These are phyloP conservation scores for Calonectris borealis DNA, from an alignment of 2,113 vertebrate genomes.

Conservation along the genomic window DNA sequence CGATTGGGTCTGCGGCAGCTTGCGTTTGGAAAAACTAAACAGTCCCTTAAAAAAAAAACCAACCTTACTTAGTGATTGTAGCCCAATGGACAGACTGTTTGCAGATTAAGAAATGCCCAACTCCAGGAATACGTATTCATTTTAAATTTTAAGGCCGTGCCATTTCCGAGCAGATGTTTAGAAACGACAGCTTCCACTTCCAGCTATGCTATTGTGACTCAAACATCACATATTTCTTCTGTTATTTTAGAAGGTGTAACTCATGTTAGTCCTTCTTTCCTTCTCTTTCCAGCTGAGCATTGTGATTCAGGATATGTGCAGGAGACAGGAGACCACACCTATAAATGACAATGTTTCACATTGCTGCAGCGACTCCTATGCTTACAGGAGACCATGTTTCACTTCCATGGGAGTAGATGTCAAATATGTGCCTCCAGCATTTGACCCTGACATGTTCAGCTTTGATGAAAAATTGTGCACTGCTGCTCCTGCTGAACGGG, in stretches of 20 bases:
- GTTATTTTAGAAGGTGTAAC: not conserved
- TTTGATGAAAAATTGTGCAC: slow-evolving; percentile 64
- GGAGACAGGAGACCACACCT: slow-evolving; percentile 40
- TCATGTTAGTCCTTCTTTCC: not conserved
- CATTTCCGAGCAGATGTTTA: not conserved
- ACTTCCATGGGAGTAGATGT: slow-evolving; percentile 59
- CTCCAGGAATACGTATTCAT: not conserved
- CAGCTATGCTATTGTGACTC: not conserved
- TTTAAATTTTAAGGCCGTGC: not conserved
- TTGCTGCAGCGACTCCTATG: slow-evolving; percentile 69
- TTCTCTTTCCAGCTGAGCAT: slow-evolving; percentile 61
- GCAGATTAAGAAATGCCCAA: not conserved
- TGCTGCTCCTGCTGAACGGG: not conserved
- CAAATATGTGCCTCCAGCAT: slow-evolving; percentile 58
- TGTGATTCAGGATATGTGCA: slow-evolving; percentile 67
- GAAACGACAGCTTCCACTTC: not conserved
- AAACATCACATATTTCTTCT: not conserved
- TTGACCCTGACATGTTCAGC: slow-evolving; percentile 55
- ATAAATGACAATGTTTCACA: slow-evolving; percentile 63
- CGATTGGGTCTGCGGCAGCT: not conserved
- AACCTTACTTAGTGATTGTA: not conserved
- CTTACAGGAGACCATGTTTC: slow-evolving; percentile 67
- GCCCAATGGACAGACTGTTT: not conserved
- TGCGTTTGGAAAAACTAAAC: not conserved
- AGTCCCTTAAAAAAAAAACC: not conserved